Evolutionary conservation across 2,113 vertebrate species (phyloP).

Genomic region (Saguinus midas): DNA sequence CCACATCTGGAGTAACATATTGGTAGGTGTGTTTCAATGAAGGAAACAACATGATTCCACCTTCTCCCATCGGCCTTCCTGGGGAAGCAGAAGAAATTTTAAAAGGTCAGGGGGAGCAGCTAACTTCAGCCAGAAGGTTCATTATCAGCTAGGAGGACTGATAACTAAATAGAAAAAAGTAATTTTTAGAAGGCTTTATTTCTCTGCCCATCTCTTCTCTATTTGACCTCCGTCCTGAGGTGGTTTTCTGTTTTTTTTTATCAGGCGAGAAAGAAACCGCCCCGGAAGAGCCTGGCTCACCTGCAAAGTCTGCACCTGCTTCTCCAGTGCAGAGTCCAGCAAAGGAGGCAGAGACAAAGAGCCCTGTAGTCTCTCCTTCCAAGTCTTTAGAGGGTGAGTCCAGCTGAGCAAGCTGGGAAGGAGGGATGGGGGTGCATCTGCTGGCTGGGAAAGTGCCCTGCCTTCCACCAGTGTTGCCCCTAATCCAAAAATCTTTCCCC

Average conservation of each 20-base stretch:
- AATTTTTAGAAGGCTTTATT: neutral
- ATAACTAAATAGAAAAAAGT: neutral
- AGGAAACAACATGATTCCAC: neutral
- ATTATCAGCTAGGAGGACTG: neutral
- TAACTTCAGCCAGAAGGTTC: neutral
- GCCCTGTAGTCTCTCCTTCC: constrained; percentile 49
- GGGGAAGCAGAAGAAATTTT: neutral
- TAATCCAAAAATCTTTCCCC: neutral
- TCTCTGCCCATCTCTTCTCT: neutral
- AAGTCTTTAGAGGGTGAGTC: constrained; percentile 83
- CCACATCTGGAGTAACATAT: neutral
- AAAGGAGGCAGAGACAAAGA: constrained; percentile 44
- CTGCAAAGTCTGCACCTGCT: constrained; percentile 59
- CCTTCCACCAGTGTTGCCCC: neutral
- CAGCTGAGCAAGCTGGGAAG: neutral
- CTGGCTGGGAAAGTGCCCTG: neutral
- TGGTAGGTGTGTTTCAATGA: neutral
- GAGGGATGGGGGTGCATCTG: neutral
- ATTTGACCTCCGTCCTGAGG: neutral
- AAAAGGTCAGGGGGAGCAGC: neutral
- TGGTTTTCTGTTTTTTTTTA: neutral
- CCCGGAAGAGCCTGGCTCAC: constrained; percentile 74
- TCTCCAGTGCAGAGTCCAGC: constrained; percentile 64
- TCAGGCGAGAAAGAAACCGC: constrained; percentile 79
- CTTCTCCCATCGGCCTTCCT: neutral